A percentile compares a stretch with the other conserved stretches of the same genome.
Evolutionary conservation across 2,113 vertebrate species (phyloP).

Genomic region (Oryzias celebensis): DNA sequence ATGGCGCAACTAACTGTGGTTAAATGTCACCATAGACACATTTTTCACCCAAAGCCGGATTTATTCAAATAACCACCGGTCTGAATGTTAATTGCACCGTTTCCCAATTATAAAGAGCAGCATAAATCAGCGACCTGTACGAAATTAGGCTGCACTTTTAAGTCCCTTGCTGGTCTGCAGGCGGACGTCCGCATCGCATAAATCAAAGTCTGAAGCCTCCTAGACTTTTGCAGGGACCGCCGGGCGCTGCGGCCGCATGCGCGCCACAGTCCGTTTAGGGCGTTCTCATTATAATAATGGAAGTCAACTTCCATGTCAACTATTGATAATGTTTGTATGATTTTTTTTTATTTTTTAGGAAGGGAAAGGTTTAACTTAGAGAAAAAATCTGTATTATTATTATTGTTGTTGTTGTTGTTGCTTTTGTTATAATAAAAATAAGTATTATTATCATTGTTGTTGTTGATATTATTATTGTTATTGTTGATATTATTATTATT

Average conservation of each 20-base stretch:
- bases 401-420: neutral
- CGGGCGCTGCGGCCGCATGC: conserved; percentile 39
- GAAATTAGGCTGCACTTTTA: conserved; percentile 73
- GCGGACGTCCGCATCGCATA: conserved; percentile 72
- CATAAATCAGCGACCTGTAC: conserved; percentile 76
- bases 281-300: conserved; percentile 48
- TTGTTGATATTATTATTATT: neutral
- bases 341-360: too few relatives aligned
- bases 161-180: conserved; percentile 71
- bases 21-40: conserved; percentile 8
- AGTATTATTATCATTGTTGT: neutral
- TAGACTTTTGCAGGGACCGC: conserved; percentile 71
- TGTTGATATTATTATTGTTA: neutral
- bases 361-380: too few relatives aligned
- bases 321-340: too few relatives aligned
- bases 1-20: conserved; percentile 15
- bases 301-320: too few relatives aligned
- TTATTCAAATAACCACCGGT: conserved; percentile 49
- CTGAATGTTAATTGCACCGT: conserved; percentile 76
- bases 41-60: conserved; percentile 43
- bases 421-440: conserved; percentile 13
- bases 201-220: conserved; percentile 82
- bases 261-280: conserved; percentile 49
- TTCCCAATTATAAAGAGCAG: conserved; percentile 74
- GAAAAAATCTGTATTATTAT: too few relatives aligned